Evolutionary conservation across 2,888 invertebrate species (phyloP), one percentile per base, ranked within the genome.

Genomic region (Athalia cordata): DNA sequence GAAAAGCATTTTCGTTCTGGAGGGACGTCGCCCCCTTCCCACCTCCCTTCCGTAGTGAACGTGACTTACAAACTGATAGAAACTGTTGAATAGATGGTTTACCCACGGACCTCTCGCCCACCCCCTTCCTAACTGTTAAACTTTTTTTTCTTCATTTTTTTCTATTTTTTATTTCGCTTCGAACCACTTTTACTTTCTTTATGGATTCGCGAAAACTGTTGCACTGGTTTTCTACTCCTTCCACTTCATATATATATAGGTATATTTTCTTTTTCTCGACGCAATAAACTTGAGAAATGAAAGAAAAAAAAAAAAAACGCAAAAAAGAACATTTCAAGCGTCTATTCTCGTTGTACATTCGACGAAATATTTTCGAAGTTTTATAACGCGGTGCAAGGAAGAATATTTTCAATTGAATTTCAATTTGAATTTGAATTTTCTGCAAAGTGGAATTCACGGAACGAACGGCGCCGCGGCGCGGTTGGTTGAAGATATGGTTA

Each of bases 31-130:
- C 29, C 29, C 29, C 29, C 29, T n/a, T 29, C 29, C 29, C 29
- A 29, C 29, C 55, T 68, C 52, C 5, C 29, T 55, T 61, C 61
- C 55, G 29, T n/a, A 55, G 55, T 11, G 81, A 81, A 85, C 87
- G 88, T 88, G 88, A 83, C 79, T 80, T 79, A 87, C 80, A 83
- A 82, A 78, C 81, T 77, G 80, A 87, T 80, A 82, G 84, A 83
- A 85, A 85, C 87, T 86, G 86, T 86, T 87, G 86, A 87, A 87
- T 87, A 82, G 82, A 83, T 82, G 80, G 82, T 82, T 85, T 83
- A 80, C 82, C 82, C 81, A 86, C 85, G 86, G 84, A 75, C 84
- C 82, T 78, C 83, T 70, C 55, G 70, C 15, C 7, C 6, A 57
- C 49, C 52, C 43, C 11, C 70, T 55, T 57, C 8, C 62, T 13